Evolutionary conservation across 64 coral and sea anemone species (phyloP), one percentile per base, ranked within the genome.

Genomic region (Pocillopora verrucosa): DNA sequence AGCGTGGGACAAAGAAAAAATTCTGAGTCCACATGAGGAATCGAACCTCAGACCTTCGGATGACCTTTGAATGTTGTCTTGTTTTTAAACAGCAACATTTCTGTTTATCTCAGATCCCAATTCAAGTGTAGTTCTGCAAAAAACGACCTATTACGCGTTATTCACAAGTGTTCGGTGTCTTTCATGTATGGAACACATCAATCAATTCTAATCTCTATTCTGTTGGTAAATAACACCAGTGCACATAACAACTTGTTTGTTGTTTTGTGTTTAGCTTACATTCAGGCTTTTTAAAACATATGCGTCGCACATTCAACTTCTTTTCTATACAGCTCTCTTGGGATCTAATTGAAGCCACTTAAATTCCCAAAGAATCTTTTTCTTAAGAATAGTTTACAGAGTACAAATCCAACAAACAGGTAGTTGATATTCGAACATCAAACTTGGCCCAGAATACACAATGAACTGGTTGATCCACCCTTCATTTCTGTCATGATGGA

Each of bases 261-360:
- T 85, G 16, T 85, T 56, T 26, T 72, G 2, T 65, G 36, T 11
- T 72, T 85, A 58, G 30, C 70, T 85, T 41, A 57, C 65, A 10
- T 72, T 10, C 82, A 30, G n/a, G 13, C 57, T 72, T 24, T 80
- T 56, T 72, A 13, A 19, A 72, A 30, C 0, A 85, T 41, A 19
- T 56, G 11, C 41, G 72, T 85, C 10, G 13, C 16, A 72, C 13
- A 72, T 11, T 85, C 22, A 57, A 51, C 2, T 11, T 4, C 22
- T 72, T 72, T 84, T 85, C 67, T 24, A 17, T 62, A 59, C 16
- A 24, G 17, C 38, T 37, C 65, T 85, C 82, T 56, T 72, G 82
- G 65, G 82, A 85, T 6, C 63, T 58, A 57, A 85, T 72, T 72
- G 7, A 70, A 58, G 41, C 11, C 38, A 57, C 63, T 85, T 56